These are phyloP conservation scores for Malacoctenus gilli DNA, from an alignment of 2,797 vertebrate species.

Conservation along the genomic window DNA sequence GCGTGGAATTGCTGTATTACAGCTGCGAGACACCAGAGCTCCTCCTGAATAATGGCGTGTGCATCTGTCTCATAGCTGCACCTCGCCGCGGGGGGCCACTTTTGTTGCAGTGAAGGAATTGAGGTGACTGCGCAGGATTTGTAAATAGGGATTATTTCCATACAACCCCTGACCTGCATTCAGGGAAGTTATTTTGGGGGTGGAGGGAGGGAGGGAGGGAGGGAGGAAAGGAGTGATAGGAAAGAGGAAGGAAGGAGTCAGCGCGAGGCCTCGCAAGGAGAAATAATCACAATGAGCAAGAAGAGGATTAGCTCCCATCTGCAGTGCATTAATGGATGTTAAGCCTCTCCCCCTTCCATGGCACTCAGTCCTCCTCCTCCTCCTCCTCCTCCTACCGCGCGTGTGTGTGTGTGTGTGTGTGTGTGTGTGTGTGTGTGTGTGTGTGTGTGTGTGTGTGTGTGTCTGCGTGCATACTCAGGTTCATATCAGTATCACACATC, in stretches of 20 bases:
- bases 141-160: constrained; percentile 59
- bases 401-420: constrained; percentile 13
- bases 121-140: constrained; percentile 59
- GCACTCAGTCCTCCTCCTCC: constrained; percentile 19
- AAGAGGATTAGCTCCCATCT: constrained; percentile 76
- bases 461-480: constrained; percentile 19
- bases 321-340: constrained; percentile 72
- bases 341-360: constrained; percentile 56
- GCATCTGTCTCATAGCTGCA: constrained; percentile 48
- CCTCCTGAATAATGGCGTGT: constrained; percentile 39
- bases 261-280: constrained; percentile 56
- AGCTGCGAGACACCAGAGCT: constrained; percentile 27
- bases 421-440: constrained; percentile 3
- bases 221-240: constrained; percentile 21
- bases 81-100: constrained; percentile 49
- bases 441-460: background rate
- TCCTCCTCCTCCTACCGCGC: too few relatives aligned
- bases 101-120: constrained; percentile 55
- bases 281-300: constrained; percentile 71
- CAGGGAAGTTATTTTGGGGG: constrained; percentile 61
- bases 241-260: constrained; percentile 34
- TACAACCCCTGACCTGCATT: constrained; percentile 72
- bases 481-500: constrained; percentile 14
- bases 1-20: constrained; percentile 29
- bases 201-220: constrained; percentile 32